Conservation (phyloP, 2,797 vertebrate species). For the Sebastes miniatus region DNA sequence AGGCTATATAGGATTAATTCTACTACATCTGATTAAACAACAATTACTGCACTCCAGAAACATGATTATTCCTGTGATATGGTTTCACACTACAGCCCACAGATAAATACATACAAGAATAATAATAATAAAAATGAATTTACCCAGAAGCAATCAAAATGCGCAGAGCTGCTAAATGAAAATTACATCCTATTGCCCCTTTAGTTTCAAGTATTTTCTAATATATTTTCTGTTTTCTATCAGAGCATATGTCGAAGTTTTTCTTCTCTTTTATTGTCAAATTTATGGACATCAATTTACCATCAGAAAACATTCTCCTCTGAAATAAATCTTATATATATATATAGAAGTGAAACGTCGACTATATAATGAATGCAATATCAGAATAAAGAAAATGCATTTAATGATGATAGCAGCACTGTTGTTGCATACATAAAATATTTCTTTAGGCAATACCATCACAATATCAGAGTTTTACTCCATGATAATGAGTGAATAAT, state of each 20-base stretch:
- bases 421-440: neutral
- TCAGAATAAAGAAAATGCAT: neutral
- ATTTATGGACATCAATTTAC: neutral
- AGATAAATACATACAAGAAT: neutral
- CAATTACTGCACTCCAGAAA: neutral
- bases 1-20: neutral
- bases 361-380: too few relatives aligned
- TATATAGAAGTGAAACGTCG: neutral
- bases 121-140: neutral
- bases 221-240: neutral
- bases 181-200: neutral
- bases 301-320: neutral
- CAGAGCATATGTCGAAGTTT: too few relatives aligned
- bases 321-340: too few relatives aligned
- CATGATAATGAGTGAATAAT: too few relatives aligned
- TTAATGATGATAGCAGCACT: neutral
- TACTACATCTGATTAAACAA: neutral
- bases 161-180: neutral
- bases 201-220: neutral
- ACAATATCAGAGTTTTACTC: too few relatives aligned
- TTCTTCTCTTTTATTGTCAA: too few relatives aligned
- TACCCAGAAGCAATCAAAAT: neutral
- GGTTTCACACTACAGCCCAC: neutral
- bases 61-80: neutral
- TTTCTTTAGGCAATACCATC: neutral